Base-by-base conservation (phyloP, 2,797 vertebrate species). In the Coracias cyanogaster region DNA sequence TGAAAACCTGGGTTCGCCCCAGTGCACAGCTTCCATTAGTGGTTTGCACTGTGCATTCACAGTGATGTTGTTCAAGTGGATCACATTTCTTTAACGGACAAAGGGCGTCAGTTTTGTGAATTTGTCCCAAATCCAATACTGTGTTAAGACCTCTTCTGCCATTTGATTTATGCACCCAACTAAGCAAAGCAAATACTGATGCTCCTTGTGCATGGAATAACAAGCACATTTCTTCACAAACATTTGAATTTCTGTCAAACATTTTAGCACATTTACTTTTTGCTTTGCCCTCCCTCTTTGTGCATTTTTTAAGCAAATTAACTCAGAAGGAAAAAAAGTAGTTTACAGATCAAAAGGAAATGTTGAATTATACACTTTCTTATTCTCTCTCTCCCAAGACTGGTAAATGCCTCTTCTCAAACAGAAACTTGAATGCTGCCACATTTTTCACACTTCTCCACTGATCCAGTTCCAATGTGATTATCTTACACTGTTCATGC, bases 301-400 rank as follows among this genome's bases (percentile, higher is more conserved):
- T 95, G 81, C 93, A 94, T 95, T 95, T 96, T 96, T 97, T 92
- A 96, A 88, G 72, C 61, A 96, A 97, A 95, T 93, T 94, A 96
- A 93, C 78, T 96, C 89, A 79, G 96, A 95, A 94, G 67, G 67
- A 51, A 87, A 93, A 95, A 93, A 97, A 96, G 55, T 77, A 86
- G 87, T 85, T 97, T 96, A 94, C 66, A 86, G 93, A 97, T 96
- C 94, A 89, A 80, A 97, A 96, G 77, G 88, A 93, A 97, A 96
- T 64, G 90, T 64, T 94, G 57, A 96, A 93, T 97, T 87, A 96
- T 92, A 90, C 76, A 96, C 90, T 97, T 96, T 91, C 72, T 94
- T 96, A 92, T 94, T 79, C 62, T 95, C 54, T 95, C 94, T 86
- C 83, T 96, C 84, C 77, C 62, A 93, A 96, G 85, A 92, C 72